Evolutionary conservation across 1,140 invertebrate genomes (phyloP).

Genomic region (Ctenoplectra terminalis): DNA sequence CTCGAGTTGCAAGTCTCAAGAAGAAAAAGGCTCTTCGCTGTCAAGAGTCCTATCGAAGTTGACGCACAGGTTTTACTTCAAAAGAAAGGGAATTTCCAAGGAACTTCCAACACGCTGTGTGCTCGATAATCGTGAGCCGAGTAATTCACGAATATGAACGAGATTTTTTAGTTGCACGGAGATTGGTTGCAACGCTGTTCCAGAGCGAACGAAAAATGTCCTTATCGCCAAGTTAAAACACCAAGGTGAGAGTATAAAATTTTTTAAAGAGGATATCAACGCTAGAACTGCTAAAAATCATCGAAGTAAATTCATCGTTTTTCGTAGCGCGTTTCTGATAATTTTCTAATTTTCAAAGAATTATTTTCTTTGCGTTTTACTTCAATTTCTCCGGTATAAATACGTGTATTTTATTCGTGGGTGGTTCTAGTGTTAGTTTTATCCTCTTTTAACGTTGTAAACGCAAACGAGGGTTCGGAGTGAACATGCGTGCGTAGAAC

Average conservation of each 20-base stretch:
- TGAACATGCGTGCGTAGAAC: neutral
- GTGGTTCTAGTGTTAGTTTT: no score
- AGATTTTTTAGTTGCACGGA: neutral
- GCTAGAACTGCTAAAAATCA: no score
- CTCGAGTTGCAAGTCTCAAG: constrained; percentile 4
- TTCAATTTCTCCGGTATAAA: no score
- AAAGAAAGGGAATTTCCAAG: neutral
- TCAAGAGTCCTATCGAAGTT: neutral
- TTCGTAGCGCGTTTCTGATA: no score
- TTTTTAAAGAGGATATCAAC: neutral
- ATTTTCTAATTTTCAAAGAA: no score
- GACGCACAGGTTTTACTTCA: neutral
- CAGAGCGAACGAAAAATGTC: neutral
- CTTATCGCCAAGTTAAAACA: neutral
- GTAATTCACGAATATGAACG: neutral
- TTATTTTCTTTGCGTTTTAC: no score
- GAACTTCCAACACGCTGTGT: neutral
- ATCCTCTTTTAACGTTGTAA: neutral
- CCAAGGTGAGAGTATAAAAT: neutral
- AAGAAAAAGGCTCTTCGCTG: neutral
- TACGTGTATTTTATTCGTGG: no score
- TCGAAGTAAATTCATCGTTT: no score
- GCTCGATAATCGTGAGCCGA: neutral
- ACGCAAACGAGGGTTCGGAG: neutral
- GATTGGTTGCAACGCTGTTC: neutral